Base-by-base conservation (phyloP, 2,888 invertebrate genomes). In the Sthenelais limicola region DNA sequence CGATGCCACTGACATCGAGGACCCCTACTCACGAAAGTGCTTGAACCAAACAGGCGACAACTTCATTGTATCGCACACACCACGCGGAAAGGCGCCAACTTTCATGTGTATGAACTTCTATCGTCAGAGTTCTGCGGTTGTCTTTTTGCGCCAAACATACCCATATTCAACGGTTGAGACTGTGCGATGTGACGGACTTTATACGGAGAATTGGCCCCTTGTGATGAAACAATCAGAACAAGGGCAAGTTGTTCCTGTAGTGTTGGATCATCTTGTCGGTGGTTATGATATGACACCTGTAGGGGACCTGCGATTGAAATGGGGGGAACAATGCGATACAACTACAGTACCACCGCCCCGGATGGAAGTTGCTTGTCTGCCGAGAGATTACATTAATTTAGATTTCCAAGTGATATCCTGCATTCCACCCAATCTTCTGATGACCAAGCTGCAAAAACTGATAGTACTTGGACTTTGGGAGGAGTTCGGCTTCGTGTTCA, bases 131-230 rank as follows among this genome's bases (percentile, higher is more conserved):
- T n/a, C 30, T 7, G 32, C n/a, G 1, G 56, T 56, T n/a, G 56
- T 56, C 3, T 33, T 56, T 15, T 21, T 56, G 12, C 56, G 56
- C 30, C 56, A 12, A n/a, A n/a, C 56, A 28, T 33, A 12, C 2
- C 9, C 9, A 1, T 33, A 28, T 32, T n/a, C 5, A 15, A 15
- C 4, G 2, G 24, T 56, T 4, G 30, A 9, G 18, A 33, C 12
- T 1, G 56, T 56, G 18, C n/a, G n/a, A 3, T 56, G 56, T 56
- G 56, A 56, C 1, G 33, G 24, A 3, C 21, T 56, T 12, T 56
- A 56, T 28, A 56, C 30, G 12, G 56, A 56, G 18, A 12, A 56
- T 15, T 56, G 56, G 56, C 56, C 56, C 18, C 30, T 56, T 32
- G 33, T 56, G 9, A 5, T 28, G 2, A n/a, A n/a, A n/a, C n/a